A percentile compares a stretch with the other conserved stretches of the same genome.
These are phyloP conservation scores for Drosophila athabasca DNA, from an alignment of 1,140 invertebrate genomes.

Conservation along the genomic window DNA sequence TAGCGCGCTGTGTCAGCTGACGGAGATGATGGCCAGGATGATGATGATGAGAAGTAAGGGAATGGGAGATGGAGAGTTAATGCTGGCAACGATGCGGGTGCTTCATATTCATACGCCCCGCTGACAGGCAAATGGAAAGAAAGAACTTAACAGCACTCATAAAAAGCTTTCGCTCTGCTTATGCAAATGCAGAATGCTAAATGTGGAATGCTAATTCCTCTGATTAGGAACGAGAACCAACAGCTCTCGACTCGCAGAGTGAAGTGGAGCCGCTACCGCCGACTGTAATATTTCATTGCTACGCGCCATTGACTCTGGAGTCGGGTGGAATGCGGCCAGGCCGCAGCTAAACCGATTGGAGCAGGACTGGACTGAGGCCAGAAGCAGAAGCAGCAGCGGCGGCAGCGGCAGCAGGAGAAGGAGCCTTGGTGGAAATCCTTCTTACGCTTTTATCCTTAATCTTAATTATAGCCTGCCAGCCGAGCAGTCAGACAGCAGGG, in stretches of 20 bases:
- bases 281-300: constrained; percentile 73
- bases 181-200: constrained; percentile 69
- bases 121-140: constrained; percentile 13
- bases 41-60: no score
- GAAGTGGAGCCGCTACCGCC: constrained; percentile 28
- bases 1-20: constrained; percentile 65
- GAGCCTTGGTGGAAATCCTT: constrained; percentile 73
- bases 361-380: constrained; percentile 15
- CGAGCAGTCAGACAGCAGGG: constrained; percentile 33
- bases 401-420: background rate
- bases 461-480: constrained; percentile 82
- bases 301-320: constrained; percentile 78
- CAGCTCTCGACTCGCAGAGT: constrained; percentile 18
- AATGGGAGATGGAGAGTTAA: background rate
- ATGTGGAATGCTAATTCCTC: constrained; percentile 71
- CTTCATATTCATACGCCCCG: constrained; percentile 63
- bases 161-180: constrained; percentile 44
- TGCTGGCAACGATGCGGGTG: constrained; percentile 48
- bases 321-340: constrained; percentile 27
- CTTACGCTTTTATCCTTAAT: constrained; percentile 83
- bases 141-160: constrained; percentile 25
- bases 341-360: constrained; percentile 73
- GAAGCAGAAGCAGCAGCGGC: constrained; percentile 1
- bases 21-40: constrained; percentile 13
- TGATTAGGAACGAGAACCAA: constrained; percentile 62